Evolutionary conservation across 1,140 invertebrate species (phyloP), one percentile per base, ranked within the genome.

Genomic region (Alviniconcha marisindica): DNA sequence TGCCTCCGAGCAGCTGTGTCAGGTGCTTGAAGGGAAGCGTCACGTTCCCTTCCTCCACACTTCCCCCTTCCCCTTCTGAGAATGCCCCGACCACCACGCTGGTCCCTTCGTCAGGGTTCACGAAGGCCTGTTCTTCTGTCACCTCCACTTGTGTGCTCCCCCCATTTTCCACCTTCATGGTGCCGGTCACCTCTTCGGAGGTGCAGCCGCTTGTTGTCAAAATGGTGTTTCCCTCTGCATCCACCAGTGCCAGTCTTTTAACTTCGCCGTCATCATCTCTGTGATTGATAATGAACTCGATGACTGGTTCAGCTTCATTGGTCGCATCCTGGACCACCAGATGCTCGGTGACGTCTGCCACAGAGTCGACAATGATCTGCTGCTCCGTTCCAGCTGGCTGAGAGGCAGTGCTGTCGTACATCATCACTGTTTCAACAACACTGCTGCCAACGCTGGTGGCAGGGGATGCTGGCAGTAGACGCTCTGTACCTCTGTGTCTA

Each of bases 21-120:
- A 80, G 60, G 38, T 80, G 56, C 31, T 48, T 33, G 56, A 80
- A 80, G n/a, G 78, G 60, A 18, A 80, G 18, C 21, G 78, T 80
- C 78, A 80, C 78, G 15, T 42, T 80, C n/a, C 78, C 78, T 5
- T 80, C 78, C 56, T 80, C 78, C 78, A 80, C 31, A 40, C 78
- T 80, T 2, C 78, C 78, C 36, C 78, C 78, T 18, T 80, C 78
- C 3, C 78, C 78, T 21, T 80, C 78, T 2, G 60, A 80, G 60
- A 66, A 80, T 12, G 56, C 78, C 78, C 56, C 78, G 56, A 38
- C 40, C 36, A 80, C 78, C 54, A 80, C 78, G 33, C 78, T 42
- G 7, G 78, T 69, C 1, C 78, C 78, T 69, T 80, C 78, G n/a
- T 80, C 78, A 2, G 60, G n/a, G 40, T 80, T 80, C 24, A 80